These are phyloP conservation scores for Channallabes apus DNA, from an alignment of 2,797 vertebrate genomes.

Conservation along the genomic window DNA sequence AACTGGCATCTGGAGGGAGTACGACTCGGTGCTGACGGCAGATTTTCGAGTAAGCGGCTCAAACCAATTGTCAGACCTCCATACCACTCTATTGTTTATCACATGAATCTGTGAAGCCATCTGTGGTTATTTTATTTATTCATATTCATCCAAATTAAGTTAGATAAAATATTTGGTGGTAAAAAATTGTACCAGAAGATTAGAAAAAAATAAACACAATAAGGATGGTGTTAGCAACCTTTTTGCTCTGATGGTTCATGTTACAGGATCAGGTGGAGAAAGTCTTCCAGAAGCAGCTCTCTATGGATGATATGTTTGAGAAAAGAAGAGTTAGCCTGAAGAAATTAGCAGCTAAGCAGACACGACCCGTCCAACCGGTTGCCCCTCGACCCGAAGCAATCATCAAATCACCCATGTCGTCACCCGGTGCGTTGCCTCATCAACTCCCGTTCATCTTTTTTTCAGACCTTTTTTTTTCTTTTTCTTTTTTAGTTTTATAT, in stretches of 20 bases:
- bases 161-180: neutral
- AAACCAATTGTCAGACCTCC: neutral
- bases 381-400: slow-evolving; percentile 93
- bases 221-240: neutral
- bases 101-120: neutral
- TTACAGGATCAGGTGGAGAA: slow-evolving; percentile 88
- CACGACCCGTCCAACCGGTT: slow-evolving; percentile 92
- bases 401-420: slow-evolving; percentile 85
- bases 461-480: too few relatives aligned
- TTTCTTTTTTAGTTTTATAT: neutral
- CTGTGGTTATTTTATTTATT: neutral
- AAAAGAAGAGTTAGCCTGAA: slow-evolving; percentile 91
- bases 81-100: neutral
- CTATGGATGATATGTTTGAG: slow-evolving; percentile 96
- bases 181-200: neutral
- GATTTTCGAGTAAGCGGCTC: slow-evolving; percentile 81
- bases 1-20: slow-evolving; percentile 79
- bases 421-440: slow-evolving; percentile 74
- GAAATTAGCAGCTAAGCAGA: slow-evolving; percentile 96
- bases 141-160: neutral
- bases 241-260: neutral
- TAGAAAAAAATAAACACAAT: neutral
- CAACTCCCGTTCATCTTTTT: neutral
- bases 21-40: slow-evolving; percentile 82
- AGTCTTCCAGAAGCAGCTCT: slow-evolving; percentile 90